These are phyloP conservation scores for Xiphorhynchus elegans DNA, from an alignment of 2,113 vertebrate genomes.

Conservation along the genomic window DNA sequence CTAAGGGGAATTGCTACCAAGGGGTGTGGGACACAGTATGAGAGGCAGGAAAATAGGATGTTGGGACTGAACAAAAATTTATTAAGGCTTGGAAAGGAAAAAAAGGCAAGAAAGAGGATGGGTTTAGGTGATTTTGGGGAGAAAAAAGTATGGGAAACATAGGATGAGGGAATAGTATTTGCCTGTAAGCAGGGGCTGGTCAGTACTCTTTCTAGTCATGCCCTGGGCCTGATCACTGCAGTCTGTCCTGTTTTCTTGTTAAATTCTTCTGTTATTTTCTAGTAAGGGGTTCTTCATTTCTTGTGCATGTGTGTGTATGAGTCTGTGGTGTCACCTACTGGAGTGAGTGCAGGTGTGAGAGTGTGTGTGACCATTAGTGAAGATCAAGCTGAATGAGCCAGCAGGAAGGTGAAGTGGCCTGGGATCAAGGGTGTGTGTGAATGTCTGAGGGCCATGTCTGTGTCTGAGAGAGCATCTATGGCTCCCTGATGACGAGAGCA, in stretches of 20 bases:
- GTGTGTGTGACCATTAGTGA: not conserved
- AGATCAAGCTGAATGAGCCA: not conserved
- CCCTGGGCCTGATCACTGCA: not conserved
- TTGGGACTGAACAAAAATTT: not conserved
- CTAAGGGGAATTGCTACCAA: not conserved
- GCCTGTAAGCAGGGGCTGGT: not conserved
- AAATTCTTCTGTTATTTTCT: not conserved
- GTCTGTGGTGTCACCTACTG: not conserved
- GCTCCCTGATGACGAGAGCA: not conserved
- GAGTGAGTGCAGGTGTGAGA: fast-evolving
- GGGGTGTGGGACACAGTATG: no score
- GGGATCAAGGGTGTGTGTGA: fast-evolving
- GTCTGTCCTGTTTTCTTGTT: not conserved
- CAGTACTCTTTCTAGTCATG: fast-evolving
- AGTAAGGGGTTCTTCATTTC: not conserved
- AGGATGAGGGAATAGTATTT: not conserved
- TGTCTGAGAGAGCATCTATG: not conserved
- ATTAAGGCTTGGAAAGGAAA: not conserved
- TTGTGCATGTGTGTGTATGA: fast-evolving
- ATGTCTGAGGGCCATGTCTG: not conserved
- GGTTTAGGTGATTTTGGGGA: not conserved
- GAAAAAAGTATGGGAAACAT: not conserved
- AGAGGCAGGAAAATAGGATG: not conserved
- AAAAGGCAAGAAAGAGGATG: not conserved
- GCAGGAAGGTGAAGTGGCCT: not conserved